Conservation (phyloP, 2,797 vertebrate species). For the Alfaro cultratus region DNA sequence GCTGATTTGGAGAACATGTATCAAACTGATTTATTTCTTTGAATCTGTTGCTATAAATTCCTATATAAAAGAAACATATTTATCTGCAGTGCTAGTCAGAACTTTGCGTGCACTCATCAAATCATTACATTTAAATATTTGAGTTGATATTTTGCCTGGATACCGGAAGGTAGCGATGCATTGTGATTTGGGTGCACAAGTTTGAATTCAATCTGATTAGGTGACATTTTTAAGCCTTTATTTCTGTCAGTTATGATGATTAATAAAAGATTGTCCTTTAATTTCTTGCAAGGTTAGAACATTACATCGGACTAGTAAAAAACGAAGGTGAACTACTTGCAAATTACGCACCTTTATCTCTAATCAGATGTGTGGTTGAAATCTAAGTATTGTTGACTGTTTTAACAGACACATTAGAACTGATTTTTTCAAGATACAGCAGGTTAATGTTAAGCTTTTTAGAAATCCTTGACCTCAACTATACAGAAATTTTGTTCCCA, state of each 20-base stretch:
- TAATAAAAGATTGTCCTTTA: not conserved
- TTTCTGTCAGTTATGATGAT: not conserved
- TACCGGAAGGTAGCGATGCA: not conserved
- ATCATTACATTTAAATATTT: not conserved
- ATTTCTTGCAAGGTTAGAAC: not conserved
- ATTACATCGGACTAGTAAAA: not conserved
- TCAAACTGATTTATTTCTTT: conserved; percentile 42
- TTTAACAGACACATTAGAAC: not conserved
- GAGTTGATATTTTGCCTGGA: not conserved
- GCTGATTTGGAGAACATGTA: conserved; percentile 37
- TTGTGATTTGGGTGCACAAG: not conserved
- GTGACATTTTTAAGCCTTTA: not conserved
- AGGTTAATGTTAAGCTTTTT: not conserved
- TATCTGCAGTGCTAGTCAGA: not conserved
- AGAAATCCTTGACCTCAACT: not conserved
- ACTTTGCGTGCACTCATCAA: not conserved
- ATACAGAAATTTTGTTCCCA: not conserved
- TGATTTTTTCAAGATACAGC: not conserved
- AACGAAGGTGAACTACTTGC: not conserved
- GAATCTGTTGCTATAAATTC: conserved; percentile 37
- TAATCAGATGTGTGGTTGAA: not conserved
- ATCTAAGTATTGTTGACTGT: not conserved
- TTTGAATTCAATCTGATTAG: not conserved
- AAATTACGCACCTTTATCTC: not conserved
- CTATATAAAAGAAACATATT: not conserved